phyloP scores from a whole-genome alignment of 1,140 invertebrate species.

The Drosophila novamexicana region DNA sequence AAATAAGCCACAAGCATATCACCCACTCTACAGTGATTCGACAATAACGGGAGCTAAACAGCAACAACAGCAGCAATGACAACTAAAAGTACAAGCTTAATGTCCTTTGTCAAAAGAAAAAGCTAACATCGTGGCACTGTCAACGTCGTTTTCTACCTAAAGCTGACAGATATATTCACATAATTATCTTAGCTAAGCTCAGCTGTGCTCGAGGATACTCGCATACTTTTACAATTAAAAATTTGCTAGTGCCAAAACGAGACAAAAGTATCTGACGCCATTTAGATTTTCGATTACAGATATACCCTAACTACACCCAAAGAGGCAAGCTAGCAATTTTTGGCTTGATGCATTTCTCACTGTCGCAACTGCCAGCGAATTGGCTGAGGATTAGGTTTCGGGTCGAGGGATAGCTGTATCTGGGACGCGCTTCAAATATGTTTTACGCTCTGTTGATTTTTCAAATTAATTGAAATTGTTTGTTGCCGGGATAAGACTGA shows the following conservation, averaged over 20 bases:
- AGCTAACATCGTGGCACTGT: constrained; percentile 15
- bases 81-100: constrained; percentile 19
- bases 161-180: constrained; percentile 51
- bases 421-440: constrained; percentile 46
- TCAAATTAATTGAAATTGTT: constrained; percentile 79
- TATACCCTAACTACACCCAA: constrained; percentile 30
- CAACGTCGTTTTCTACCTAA: constrained; percentile 15
- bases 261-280: constrained; percentile 59
- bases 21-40: constrained; percentile 37
- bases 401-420: background rate
- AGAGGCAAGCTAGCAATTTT: constrained; percentile 45
- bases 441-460: constrained; percentile 68
- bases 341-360: constrained; percentile 40
- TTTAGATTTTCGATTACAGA: constrained; percentile 70
- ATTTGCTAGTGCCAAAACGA: constrained; percentile 39
- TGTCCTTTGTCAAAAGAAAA: constrained; percentile 22
- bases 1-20: constrained; percentile 40
- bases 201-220: constrained; percentile 17
- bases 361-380: constrained; percentile 23
- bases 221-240: constrained; percentile 69
- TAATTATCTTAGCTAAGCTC: constrained; percentile 57
- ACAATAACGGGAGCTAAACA: constrained; percentile 16
- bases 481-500: constrained; percentile 28
- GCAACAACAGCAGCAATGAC: background rate
- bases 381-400: constrained; percentile 32